These are phyloP conservation scores for Galeruca laticollis DNA, from an alignment of 2,888 invertebrate genomes.

Conservation along the genomic window DNA sequence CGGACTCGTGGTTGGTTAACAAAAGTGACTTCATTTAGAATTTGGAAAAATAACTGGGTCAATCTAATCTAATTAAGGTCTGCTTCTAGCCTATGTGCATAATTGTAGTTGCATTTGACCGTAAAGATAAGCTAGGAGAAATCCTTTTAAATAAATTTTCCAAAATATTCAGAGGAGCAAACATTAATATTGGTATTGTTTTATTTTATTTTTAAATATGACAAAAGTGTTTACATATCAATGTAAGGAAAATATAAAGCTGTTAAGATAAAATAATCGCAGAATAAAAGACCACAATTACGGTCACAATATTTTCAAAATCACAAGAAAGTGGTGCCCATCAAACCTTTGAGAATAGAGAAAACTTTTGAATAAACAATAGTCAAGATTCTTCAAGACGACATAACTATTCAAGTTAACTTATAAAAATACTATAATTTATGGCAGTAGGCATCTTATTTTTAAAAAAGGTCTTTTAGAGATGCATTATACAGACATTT, in stretches of 20 bases:
- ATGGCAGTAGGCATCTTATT: conserved; percentile 44
- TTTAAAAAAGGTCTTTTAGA: conserved; percentile 26
- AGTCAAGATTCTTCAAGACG: conserved; percentile 41
- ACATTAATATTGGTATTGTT: conserved; percentile 15
- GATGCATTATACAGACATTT: conserved; percentile 22
- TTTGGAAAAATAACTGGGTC: neutral
- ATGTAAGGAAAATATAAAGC: conserved; percentile 53
- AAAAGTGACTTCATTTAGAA: neutral
- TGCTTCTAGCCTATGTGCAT: neutral
- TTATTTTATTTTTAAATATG: conserved; percentile 35
- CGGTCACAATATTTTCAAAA: conserved; percentile 50
- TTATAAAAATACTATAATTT: conserved; percentile 38
- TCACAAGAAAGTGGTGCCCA: conserved; percentile 57
- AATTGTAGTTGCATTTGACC: neutral
- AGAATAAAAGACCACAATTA: conserved; percentile 50
- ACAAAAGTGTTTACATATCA: conserved; percentile 46
- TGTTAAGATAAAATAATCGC: conserved; percentile 56
- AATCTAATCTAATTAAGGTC: conserved; percentile 1
- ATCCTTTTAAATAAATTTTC: neutral
- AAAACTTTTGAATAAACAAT: conserved; percentile 49
- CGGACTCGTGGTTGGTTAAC: neutral
- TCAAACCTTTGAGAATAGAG: conserved; percentile 50
- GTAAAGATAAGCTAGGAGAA: neutral
- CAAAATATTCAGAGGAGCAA: conserved; percentile 11
- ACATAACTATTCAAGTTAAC: conserved; percentile 29